These are phyloP conservation scores for Thysanoteuthis rhombus DNA, from an alignment of 2,888 invertebrate species.

Conservation along the genomic window DNA sequence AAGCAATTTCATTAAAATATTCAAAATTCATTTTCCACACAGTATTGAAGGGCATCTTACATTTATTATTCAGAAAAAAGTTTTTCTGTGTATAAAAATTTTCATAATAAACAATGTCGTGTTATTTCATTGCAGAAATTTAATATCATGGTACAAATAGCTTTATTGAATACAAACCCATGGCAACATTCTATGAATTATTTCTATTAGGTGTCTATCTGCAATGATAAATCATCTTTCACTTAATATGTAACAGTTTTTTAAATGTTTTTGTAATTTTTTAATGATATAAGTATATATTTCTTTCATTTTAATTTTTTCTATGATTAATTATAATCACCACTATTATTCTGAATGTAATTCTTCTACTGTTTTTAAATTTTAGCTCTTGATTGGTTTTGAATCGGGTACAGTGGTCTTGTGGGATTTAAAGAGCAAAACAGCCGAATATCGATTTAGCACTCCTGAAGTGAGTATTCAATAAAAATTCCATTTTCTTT, in stretches of 20 bases:
- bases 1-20: neutral
- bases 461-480: slow-evolving; percentile 60
- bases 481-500: neutral
- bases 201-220: neutral
- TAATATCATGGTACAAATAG: neutral
- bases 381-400: slow-evolving; percentile 92
- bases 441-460: slow-evolving; percentile 78
- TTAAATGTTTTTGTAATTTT: too few species aligned
- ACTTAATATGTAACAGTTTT: too few species aligned
- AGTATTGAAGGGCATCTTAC: neutral
- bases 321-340: too few species aligned
- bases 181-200: too few species aligned
- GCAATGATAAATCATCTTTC: too few species aligned
- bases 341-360: too few species aligned
- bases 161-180: neutral
- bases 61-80: neutral
- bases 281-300: too few species aligned
- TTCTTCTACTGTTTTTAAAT: slow-evolving; percentile 41
- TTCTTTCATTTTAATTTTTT: too few species aligned
- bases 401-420: slow-evolving; percentile 92
- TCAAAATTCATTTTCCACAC: neutral
- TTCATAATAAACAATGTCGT: neutral
- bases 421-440: slow-evolving; percentile 92
- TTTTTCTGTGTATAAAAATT: neutral
- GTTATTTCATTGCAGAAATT: neutral